Percentiles rank a stretch among this genome's conserved stretches.
These are phyloP conservation scores for Streptopelia turtur DNA, from an alignment of 2,797 vertebrate genomes.

Conservation along the genomic window DNA sequence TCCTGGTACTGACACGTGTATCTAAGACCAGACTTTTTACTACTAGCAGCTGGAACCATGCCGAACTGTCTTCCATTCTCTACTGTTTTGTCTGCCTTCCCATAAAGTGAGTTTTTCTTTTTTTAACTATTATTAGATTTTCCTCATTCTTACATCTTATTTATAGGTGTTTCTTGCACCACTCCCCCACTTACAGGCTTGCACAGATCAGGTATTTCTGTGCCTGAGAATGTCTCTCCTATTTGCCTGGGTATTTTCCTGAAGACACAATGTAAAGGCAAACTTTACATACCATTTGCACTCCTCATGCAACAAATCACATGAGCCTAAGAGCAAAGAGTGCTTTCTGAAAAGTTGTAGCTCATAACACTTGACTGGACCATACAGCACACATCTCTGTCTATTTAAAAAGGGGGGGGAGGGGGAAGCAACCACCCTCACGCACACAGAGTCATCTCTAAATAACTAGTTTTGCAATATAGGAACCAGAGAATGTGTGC, in stretches of 20 bases:
- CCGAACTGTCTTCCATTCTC: neutral
- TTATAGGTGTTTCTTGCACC: neutral
- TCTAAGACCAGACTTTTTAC: neutral
- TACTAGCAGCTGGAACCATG: constrained; percentile 5
- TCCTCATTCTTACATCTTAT: neutral
- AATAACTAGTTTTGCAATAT: constrained; percentile 61
- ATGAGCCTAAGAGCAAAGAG: neutral
- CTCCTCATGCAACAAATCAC: constrained; percentile 49
- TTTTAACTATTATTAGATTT: neutral
- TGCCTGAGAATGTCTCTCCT: neutral
- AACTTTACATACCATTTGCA: constrained; percentile 33
- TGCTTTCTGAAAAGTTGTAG: constrained; percentile 14
- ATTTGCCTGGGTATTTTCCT: constrained; percentile 39
- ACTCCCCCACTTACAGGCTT: neutral
- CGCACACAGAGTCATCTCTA: constrained; percentile 20
- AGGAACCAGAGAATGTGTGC: constrained; percentile 19
- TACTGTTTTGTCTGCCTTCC: constrained; percentile 15
- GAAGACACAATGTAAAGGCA: constrained; percentile 30
- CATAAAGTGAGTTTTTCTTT: neutral
- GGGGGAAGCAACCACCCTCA: neutral
- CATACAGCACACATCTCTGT: neutral
- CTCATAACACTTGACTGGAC: neutral
- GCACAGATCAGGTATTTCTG: constrained; percentile 15
- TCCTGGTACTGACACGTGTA: neutral
- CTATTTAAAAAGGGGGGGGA: neutral